Base-by-base conservation (phyloP, 2,888 invertebrate species). In the Morpho deidamia region DNA sequence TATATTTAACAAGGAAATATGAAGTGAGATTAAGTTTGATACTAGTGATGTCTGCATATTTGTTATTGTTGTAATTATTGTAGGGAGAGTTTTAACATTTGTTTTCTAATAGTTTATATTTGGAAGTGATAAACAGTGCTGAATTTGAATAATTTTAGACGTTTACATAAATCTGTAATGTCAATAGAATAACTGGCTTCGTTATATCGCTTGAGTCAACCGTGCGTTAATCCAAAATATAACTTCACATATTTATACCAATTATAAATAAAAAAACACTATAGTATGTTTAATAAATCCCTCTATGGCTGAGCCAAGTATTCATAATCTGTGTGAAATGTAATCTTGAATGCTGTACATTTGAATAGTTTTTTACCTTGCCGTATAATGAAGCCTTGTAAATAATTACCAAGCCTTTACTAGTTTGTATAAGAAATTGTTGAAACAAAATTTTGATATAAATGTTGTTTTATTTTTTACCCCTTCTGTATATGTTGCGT, bases 391-490 rank as follows among this genome's bases (percentile, higher is more conserved):
- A 85, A 84, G 85, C 87, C 87, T 81, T 89, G 88, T 89, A 89
- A 82, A 89, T 89, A 88, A 77, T 80, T 82, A 83, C 77, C 79
- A 83, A 83, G 88, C 88, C 86, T 89, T 87, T 87, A 85, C 72
- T 82, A 85, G 76, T 68, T 53, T 88, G 75, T 68, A 52, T 88
- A 88, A 85, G 84, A 70, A 83, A 80, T 88, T 83, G 87, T 88
- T 89, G 70, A 87, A 80, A 82, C 82, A 86, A 85, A 72, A 72
- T 82, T 82, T 84, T 81, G 74, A 81, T 74, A 83, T 70, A 80
- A 79, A 71, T 72, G 71, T 69, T 83, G 75, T 84, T 84, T 83
- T 51, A 77, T 75, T 81, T 69, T 52, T 52, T 50, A 23, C 23
- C 23, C 5, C 23, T 23, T 23, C 0, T 23, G 23, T 14, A 23